These are phyloP conservation scores for Harpagus bidentatus DNA, from an alignment of 2,113 vertebrate genomes.

Conservation along the genomic window DNA sequence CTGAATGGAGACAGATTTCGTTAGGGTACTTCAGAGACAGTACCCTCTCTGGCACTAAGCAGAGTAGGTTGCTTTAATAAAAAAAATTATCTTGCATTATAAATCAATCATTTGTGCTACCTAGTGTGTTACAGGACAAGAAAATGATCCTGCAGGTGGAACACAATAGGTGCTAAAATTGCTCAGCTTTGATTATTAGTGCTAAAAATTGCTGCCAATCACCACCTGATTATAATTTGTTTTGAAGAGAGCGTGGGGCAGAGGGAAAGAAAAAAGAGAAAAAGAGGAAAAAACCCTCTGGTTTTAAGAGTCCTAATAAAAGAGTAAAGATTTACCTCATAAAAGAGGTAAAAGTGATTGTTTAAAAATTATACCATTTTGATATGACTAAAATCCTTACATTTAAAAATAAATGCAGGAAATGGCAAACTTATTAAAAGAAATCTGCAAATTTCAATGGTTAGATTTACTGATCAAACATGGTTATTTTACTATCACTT, in stretches of 20 bases:
- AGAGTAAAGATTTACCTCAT: not conserved
- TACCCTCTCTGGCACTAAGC: not conserved
- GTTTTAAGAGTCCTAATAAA: not conserved
- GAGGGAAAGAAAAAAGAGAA: not conserved
- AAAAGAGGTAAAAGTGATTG: not conserved
- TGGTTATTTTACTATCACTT: not conserved
- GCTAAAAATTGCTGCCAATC: constrained; percentile 58
- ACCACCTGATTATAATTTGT: constrained; percentile 35
- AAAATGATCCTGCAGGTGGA: constrained; percentile 51
- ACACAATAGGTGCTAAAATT: constrained; percentile 53
- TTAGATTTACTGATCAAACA: not conserved
- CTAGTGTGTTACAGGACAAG: constrained; percentile 47
- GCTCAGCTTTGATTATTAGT: constrained; percentile 52
- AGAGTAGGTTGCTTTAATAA: not conserved
- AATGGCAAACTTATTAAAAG: not conserved
- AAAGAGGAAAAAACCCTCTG: not conserved
- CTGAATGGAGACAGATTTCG: not conserved
- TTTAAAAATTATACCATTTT: not conserved
- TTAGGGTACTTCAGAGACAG: constrained; percentile 7
- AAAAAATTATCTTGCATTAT: not conserved
- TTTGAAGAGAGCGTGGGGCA: not conserved
- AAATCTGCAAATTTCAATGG: not conserved
- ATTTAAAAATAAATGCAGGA: not conserved
- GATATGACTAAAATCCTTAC: not conserved
- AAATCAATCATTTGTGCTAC: constrained; percentile 49